Evolutionary conservation across 2,797 vertebrate species (phyloP).

Genomic region (Pitangus sulphuratus): DNA sequence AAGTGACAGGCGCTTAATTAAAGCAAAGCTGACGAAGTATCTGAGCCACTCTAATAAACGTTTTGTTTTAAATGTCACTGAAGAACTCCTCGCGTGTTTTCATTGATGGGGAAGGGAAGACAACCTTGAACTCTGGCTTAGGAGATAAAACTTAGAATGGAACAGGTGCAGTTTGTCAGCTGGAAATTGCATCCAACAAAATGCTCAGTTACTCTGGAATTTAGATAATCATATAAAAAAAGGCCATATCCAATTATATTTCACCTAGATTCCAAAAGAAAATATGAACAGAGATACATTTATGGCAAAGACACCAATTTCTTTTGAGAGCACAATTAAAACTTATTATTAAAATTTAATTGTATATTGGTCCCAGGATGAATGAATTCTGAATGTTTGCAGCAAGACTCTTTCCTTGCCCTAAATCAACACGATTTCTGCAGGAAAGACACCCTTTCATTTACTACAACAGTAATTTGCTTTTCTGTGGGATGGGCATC

Average conservation of each 20-base stretch:
- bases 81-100: neutral
- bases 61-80: neutral
- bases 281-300: neutral
- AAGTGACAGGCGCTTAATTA: conserved; percentile 40
- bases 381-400: neutral
- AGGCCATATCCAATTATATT: neutral
- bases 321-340: neutral
- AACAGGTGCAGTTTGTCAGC: neutral
- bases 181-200: neutral
- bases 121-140: neutral
- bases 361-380: neutral
- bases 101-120: neutral
- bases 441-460: conserved; percentile 3
- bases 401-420: neutral
- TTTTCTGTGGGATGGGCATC: neutral
- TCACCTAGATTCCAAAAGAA: neutral
- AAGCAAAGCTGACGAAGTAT: conserved; percentile 5
- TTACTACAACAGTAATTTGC: conserved; percentile 19
- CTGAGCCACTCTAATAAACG: neutral
- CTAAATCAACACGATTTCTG: conserved; percentile 10
- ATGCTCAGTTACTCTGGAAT: neutral
- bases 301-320: neutral
- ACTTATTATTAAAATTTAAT: neutral
- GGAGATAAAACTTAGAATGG: neutral
- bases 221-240: neutral